A percentile compares a stretch with the other conserved stretches of the same genome.
phyloP scores from a whole-genome alignment of 2,113 vertebrate genomes.

The Lutjanus erythropterus region DNA sequence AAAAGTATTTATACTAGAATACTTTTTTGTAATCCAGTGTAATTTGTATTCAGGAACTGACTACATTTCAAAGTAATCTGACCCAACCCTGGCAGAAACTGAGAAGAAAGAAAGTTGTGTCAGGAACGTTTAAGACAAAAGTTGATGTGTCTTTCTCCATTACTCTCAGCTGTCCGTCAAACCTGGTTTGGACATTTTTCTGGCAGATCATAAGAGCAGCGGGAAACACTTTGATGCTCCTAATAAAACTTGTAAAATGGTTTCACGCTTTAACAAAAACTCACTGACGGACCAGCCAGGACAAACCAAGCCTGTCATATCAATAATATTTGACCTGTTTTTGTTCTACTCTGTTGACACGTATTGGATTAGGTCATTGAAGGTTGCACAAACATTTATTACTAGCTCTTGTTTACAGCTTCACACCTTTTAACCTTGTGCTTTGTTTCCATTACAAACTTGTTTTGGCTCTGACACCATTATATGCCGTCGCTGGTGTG shows the following conservation, averaged over 20 bases:
- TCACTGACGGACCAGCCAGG: neutral
- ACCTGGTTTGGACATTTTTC: neutral
- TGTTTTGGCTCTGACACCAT: slow-evolving; percentile 34
- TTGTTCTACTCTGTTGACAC: neutral
- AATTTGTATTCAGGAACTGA: too few species aligned
- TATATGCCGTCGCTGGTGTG: neutral
- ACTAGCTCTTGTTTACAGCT: neutral
- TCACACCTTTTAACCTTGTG: neutral
- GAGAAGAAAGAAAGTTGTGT: neutral
- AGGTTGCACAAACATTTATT: neutral
- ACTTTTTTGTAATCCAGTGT: too few species aligned
- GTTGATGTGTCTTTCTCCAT: neutral
- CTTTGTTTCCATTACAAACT: slow-evolving; percentile 39
- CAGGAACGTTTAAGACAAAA: neutral
- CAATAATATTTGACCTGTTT: neutral
- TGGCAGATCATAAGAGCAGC: neutral
- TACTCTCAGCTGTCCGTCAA: neutral
- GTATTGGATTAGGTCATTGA: neutral
- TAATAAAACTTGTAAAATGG: neutral
- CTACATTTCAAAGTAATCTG: too few species aligned
- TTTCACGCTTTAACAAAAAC: neutral
- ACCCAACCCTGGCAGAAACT: neutral
- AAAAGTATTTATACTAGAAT: too few species aligned
- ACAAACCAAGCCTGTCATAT: neutral
- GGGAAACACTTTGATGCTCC: neutral